Evolutionary conservation across 2,888 invertebrate genomes (phyloP), one percentile per base, ranked within the genome.

Genomic region (Diploptera punctata): DNA sequence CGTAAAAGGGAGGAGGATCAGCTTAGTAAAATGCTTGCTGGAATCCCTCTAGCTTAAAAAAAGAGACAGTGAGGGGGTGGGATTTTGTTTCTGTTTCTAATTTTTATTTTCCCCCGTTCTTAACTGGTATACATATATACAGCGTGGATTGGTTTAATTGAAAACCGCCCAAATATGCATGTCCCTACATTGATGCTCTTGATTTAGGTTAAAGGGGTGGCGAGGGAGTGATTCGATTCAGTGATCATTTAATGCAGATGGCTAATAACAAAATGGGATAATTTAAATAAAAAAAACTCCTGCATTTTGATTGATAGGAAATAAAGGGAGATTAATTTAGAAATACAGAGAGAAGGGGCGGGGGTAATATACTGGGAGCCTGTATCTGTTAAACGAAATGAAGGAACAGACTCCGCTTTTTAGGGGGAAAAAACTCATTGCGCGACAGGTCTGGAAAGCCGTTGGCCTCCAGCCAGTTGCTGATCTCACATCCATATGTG

Each of bases 1-100:
- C 61, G 68, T 26, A 43, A n/a, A 31, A 24, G 31, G 31, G 21
- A 24, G 29, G 54, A 38, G 68, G 68, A 68, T 68, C 68, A 33
- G 68, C 68, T 68, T 68, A 68, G 68, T 54, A 68, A 68, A 68
- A 65, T 47, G 65, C 65, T 65, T 68, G 54, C 54, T 33, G 52
- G 38, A 65, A 54, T 68, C 68, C 54, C 68, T 52, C 68, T 52
- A 47, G 47, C 54, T 24, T 33, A 65, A 65, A 65, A 65, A 65
- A 19, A 65, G 26, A 65, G 29, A 29, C 16, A 47, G 10, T 16
- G 57, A 21, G 57, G 24, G 47, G 47, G 47, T 7, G 16, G 26
- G 31, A 29, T 57, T 57, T 57, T 57, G 57, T 57, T 57, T 57
- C 57, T 65, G 65, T 65, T 44, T 65, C 24, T 65, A 47, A 65